Percentiles rank a stretch among this genome's conserved stretches.
Conservation (phyloP, 1,140 invertebrate genomes). For the Tribolium madens region DNA sequence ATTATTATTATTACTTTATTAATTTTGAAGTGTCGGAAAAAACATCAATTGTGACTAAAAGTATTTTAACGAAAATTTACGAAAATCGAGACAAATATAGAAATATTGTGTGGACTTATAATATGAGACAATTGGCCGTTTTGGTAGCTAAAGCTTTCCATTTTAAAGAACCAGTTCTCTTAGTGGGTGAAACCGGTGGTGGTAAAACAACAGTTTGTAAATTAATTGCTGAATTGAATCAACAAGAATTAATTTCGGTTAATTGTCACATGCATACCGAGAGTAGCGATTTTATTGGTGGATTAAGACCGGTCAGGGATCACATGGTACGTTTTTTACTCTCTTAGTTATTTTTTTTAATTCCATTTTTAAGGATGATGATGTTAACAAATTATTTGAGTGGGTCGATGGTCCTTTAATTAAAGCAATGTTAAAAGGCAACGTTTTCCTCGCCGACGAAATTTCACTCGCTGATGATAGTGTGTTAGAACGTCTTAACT, state of each 20-base stretch:
- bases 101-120: slow-evolving; percentile 94
- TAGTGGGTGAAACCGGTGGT: slow-evolving; percentile 98
- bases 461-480: slow-evolving; percentile 99
- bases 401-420: slow-evolving; percentile 98
- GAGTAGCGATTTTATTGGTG: slow-evolving; percentile 97
- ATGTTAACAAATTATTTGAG: slow-evolving; percentile 84
- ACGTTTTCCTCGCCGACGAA: slow-evolving; percentile 96
- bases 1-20: background rate
- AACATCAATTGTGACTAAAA: slow-evolving; percentile 83
- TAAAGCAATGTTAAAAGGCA: slow-evolving; percentile 88
- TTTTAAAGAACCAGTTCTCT: slow-evolving; percentile 93
- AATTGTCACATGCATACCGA: slow-evolving; percentile 99
- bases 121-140: slow-evolving; percentile 92
- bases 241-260: slow-evolving; percentile 79
- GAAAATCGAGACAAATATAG: slow-evolving; percentile 72
- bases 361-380: slow-evolving; percentile 52
- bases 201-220: slow-evolving; percentile 99
- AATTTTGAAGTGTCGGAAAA: slow-evolving; percentile 69
- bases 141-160: slow-evolving; percentile 89
- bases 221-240: slow-evolving; percentile 78
- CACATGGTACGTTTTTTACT: slow-evolving; percentile 65
- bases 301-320: slow-evolving; percentile 89
- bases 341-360: background rate
- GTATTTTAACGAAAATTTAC: slow-evolving; percentile 78
- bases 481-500: slow-evolving; percentile 97